phyloP scores from a whole-genome alignment of 1,140 invertebrate genomes.

The Aphaenogaster ashmeadi region DNA sequence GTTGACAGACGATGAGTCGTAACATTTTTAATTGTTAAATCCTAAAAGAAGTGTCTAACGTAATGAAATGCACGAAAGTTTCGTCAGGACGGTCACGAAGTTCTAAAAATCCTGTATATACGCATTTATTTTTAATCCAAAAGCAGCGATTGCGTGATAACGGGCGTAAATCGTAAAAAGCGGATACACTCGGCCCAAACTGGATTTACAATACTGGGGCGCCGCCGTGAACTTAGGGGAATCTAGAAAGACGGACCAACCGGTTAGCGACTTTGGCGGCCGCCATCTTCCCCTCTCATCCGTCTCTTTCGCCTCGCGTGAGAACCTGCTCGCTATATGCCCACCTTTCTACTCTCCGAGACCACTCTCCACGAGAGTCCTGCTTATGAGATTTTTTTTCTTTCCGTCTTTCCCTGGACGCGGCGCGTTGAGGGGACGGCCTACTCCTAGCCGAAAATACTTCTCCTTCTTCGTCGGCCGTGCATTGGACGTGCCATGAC shows the following conservation, averaged over 20 bases:
- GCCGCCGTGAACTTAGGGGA: conserved; percentile 77
- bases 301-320: conserved; percentile 81
- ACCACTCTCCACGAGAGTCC: conserved; percentile 71
- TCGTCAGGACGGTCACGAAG: neutral
- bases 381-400: conserved; percentile 71
- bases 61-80: neutral
- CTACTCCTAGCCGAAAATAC: conserved; percentile 65
- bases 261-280: conserved; percentile 85
- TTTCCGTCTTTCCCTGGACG: conserved; percentile 36
- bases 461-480: conserved; percentile 41
- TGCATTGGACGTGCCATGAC: conserved; percentile 46
- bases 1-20: conserved; percentile 31
- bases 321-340: conserved; percentile 80
- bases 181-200: conserved; percentile 44
- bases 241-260: conserved; percentile 81
- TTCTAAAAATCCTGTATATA: neutral
- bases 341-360: conserved; percentile 70
- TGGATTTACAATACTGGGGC: conserved; percentile 58
- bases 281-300: conserved; percentile 84
- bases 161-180: neutral
- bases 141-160: conserved; percentile 8
- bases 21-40: conserved; percentile 24
- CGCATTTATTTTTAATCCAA: conserved; percentile 12
- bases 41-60: conserved; percentile 1
- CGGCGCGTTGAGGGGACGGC: conserved; percentile 34